Base-by-base conservation (phyloP, 2,888 invertebrate genomes). In the Ceramica pisi region DNA sequence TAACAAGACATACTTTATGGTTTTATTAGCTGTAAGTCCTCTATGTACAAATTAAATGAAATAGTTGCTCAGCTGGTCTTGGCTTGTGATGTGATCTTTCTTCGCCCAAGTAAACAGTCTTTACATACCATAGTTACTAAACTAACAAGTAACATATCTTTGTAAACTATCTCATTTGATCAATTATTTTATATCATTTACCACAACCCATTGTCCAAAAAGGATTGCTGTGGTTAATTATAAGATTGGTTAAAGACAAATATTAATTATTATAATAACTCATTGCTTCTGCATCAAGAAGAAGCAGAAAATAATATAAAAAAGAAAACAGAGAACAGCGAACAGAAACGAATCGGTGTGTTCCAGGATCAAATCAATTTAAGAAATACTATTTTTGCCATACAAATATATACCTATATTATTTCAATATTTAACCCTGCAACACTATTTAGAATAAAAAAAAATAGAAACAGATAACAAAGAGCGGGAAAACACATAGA, bases 251-350 rank as follows among this genome's bases (percentile, higher is more conserved):
- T 76, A 61, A 74, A 77, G 67, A 67, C 74, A 80, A 81, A 79
- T 77, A 77, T 76, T 51, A 55, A 50, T 75, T 55, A 67, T 64
- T 41, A 74, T 79, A 83, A 74, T 79, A 83, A 86, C 88, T 91
- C 95, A 95, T 96, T 95, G 95, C 95, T 94, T 94, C 95, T 95
- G 95, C 95, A 95, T 93, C 84, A 82, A 86, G 83, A 93, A 92
- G 92, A 93, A 94, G 93, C 94, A 88, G 84, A 90, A 89, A 89
- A 76, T 81, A 87, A 83, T 80, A 62, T 73, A 85, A 84, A 79
- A 78, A 70, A 78, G 82, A 86, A 77, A 83, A 68, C 14, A 87
- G 74, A 71, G 79, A 87, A 85, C 80, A 78, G 83, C 81, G 56
- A 83, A 84, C 70, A 73, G 67, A 83, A 83, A 80, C 55, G 69